phyloP scores from a whole-genome alignment of 1,140 invertebrate genomes.

The Drosophila arawakana region DNA sequence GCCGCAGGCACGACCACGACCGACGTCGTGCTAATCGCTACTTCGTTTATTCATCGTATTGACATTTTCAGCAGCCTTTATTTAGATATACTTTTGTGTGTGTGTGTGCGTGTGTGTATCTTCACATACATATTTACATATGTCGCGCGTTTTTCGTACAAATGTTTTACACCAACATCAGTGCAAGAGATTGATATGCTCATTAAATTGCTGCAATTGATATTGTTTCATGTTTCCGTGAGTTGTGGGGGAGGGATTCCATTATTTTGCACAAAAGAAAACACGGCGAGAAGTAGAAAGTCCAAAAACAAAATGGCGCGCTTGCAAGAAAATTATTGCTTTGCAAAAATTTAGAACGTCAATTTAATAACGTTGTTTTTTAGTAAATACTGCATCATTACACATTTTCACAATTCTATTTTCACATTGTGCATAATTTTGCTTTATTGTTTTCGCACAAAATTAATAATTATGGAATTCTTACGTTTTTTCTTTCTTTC shows the following conservation, averaged over 20 bases:
- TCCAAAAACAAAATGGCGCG: conserved; percentile 80
- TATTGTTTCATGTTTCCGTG: conserved; percentile 8
- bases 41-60: conserved; percentile 81
- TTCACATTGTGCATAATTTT: conserved; percentile 44
- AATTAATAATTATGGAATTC: conserved; percentile 61
- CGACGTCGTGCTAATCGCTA: conserved; percentile 76
- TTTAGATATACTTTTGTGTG: conserved; percentile 50
- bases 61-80: conserved; percentile 80
- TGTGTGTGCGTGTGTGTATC: conserved; percentile 5
- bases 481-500: conserved; percentile 65
- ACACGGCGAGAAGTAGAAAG: conserved; percentile 62
- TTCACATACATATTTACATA: conserved; percentile 29
- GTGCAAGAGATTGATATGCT: background rate
- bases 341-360: conserved; percentile 39
- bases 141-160: conserved; percentile 46
- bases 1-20: conserved; percentile 62
- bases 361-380: conserved; percentile 13
- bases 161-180: conserved; percentile 10
- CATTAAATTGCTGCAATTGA: background rate
- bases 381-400: conserved; percentile 1
- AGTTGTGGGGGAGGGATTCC: conserved; percentile 25
- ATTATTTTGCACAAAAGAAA: conserved; percentile 66
- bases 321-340: conserved; percentile 63
- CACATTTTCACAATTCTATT: conserved; percentile 8
- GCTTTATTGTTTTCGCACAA: conserved; percentile 36